Evolutionary conservation across 2,888 invertebrate species (phyloP).

Genomic region (Colostygia pectinataria): DNA sequence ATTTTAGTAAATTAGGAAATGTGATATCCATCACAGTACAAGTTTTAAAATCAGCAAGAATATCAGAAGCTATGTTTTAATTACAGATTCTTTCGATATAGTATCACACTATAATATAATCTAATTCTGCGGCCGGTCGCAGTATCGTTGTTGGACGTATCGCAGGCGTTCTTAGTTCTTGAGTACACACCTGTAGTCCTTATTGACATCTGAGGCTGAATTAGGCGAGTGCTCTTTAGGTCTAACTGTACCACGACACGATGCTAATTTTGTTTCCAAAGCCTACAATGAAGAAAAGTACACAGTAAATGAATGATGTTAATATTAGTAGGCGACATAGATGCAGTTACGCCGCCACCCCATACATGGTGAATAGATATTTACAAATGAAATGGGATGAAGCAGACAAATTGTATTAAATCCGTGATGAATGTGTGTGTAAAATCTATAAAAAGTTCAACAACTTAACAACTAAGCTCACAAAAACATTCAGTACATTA

Average conservation of each 20-base stretch:
- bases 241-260: constrained; percentile 84
- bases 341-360: constrained; percentile 52
- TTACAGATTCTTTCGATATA: constrained; percentile 47
- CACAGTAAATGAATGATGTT: constrained; percentile 76
- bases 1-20: constrained; percentile 72
- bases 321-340: constrained; percentile 71
- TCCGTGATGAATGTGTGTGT: too few relatives aligned
- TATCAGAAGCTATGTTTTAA: constrained; percentile 47
- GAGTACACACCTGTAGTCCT: constrained; percentile 83
- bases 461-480: neutral
- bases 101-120: constrained; percentile 52
- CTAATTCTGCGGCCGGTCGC: constrained; percentile 35
- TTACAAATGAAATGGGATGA: constrained; percentile 21
- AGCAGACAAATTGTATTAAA: constrained; percentile 2
- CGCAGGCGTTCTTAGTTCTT: constrained; percentile 63
- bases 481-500: constrained; percentile 8
- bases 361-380: constrained; percentile 23
- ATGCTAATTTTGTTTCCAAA: constrained; percentile 87
- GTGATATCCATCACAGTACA: constrained; percentile 66
- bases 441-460: too few relatives aligned
- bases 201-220: constrained; percentile 75
- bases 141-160: constrained; percentile 26
- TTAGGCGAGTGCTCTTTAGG: constrained; percentile 81
- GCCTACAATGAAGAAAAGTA: constrained; percentile 84
- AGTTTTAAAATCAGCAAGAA: constrained; percentile 55